phyloP scores from a whole-genome alignment of 2,797 vertebrate species.

The Echeneis naucrates region DNA sequence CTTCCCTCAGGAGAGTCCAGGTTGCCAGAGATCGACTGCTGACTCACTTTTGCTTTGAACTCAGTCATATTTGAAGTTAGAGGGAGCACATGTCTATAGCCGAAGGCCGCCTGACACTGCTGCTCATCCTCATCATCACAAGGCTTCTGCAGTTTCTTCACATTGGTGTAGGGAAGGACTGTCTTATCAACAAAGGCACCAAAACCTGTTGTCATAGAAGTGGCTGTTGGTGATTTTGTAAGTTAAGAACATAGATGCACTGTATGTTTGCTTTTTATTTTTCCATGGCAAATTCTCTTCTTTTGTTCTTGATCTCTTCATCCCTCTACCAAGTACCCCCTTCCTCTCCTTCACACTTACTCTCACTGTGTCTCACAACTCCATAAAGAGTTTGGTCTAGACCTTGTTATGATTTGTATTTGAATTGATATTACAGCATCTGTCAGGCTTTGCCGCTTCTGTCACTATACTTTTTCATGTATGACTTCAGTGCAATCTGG shows the following conservation, averaged over 20 bases:
- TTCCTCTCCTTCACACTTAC: too few species aligned
- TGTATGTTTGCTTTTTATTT: too few species aligned
- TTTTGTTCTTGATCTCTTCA: too few species aligned
- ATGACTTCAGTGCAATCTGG: too few species aligned
- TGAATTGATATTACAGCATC: too few species aligned
- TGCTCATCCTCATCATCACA: slow-evolving; percentile 85
- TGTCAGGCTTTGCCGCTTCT: too few species aligned
- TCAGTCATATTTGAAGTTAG: slow-evolving; percentile 75
- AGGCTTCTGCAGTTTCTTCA: slow-evolving; percentile 88
- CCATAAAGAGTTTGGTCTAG: too few species aligned
- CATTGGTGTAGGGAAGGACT: slow-evolving; percentile 93
- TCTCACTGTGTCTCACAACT: too few species aligned
- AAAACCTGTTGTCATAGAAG: slow-evolving; percentile 85
- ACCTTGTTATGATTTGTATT: too few species aligned
- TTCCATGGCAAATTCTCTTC: too few species aligned
- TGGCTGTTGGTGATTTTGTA: neutral
- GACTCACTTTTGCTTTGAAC: slow-evolving; percentile 83
- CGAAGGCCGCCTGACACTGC: slow-evolving; percentile 91
- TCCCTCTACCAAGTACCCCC: too few species aligned
- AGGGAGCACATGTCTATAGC: slow-evolving; percentile 92
- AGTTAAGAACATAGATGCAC: neutral
- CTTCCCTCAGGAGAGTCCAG: slow-evolving; percentile 94
- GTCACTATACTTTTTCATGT: too few species aligned
- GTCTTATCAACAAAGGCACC: slow-evolving; percentile 98
- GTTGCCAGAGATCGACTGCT: slow-evolving; percentile 93